phyloP scores from a whole-genome alignment of 2,113 vertebrate genomes.

The Trinectes maculatus region DNA sequence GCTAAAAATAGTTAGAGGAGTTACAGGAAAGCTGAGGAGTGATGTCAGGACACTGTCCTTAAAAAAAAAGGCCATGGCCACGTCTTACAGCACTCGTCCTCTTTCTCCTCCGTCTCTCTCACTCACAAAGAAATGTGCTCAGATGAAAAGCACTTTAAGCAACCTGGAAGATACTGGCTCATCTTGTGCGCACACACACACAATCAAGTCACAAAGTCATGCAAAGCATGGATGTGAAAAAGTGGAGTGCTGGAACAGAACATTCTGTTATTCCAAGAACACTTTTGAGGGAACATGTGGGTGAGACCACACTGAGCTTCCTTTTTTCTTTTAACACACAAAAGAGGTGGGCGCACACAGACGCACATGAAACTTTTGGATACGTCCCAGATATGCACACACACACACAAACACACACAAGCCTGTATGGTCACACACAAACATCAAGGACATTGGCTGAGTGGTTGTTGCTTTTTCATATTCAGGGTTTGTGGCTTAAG shows the following conservation, averaged over 20 bases:
- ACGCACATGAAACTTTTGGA: slow-evolving; percentile 8
- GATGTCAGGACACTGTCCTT: slow-evolving; percentile 8
- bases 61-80: slow-evolving; percentile 42
- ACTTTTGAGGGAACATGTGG: slow-evolving; percentile 60
- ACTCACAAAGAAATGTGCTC: slow-evolving; percentile 42
- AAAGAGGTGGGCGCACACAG: slow-evolving; percentile 8
- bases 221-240: slow-evolving; percentile 53
- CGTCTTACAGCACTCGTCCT: slow-evolving; percentile 22
- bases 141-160: slow-evolving; percentile 56
- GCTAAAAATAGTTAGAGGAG: background rate
- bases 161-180: slow-evolving; percentile 59
- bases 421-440: background rate
- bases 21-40: slow-evolving; percentile 10
- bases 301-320: slow-evolving; percentile 52
- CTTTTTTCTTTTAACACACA: slow-evolving; percentile 28
- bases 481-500: slow-evolving; percentile 55
- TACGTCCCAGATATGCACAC: background rate
- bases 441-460: no score
- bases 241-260: slow-evolving; percentile 70
- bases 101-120: slow-evolving; percentile 25
- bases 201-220: slow-evolving; percentile 42
- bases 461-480: slow-evolving; percentile 50
- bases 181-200: background rate
- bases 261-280: slow-evolving; percentile 73
- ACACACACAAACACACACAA: background rate